phyloP scores from a whole-genome alignment of 2,113 vertebrate genomes.

The Xiphophorus couchianus region DNA sequence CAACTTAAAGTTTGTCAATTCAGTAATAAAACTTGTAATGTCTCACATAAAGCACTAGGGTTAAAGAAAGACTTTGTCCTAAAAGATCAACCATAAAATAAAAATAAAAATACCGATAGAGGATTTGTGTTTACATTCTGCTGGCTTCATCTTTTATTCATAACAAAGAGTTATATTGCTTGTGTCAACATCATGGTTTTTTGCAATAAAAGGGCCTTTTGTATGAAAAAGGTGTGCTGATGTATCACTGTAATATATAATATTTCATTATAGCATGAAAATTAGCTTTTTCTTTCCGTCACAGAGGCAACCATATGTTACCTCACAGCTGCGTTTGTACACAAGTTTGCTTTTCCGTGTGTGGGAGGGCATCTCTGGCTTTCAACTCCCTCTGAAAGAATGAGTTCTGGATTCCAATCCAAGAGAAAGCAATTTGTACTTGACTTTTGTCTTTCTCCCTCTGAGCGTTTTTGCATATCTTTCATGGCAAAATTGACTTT shows the following conservation, averaged over 20 bases:
- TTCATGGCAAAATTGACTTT: slow-evolving; percentile 20
- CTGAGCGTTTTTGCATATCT: slow-evolving; percentile 25
- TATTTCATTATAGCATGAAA: background rate
- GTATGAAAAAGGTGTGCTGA: background rate
- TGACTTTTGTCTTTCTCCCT: slow-evolving; percentile 42
- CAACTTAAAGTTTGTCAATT: too few species aligned
- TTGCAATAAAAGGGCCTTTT: slow-evolving; percentile 10
- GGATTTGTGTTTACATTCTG: background rate
- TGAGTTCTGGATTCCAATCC: slow-evolving; percentile 40
- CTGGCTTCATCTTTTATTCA: slow-evolving; percentile 10
- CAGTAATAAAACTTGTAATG: too few species aligned
- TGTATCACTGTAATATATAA: background rate
- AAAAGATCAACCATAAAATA: background rate
- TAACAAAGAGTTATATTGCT: slow-evolving; percentile 1
- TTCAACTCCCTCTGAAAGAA: slow-evolving; percentile 38
- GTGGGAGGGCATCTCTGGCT: slow-evolving; percentile 64
- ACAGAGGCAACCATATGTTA: slow-evolving; percentile 6
- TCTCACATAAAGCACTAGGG: too few species aligned
- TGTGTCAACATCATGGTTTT: background rate
- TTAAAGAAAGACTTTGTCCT: background rate
- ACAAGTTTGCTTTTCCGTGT: slow-evolving; percentile 23
- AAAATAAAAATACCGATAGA: background rate
- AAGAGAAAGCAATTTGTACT: slow-evolving; percentile 48
- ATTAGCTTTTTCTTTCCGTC: slow-evolving; percentile 9
- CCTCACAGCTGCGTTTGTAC: slow-evolving; percentile 16